Evolutionary conservation across 2,797 vertebrate species (phyloP), one percentile per base, ranked within the genome.

Genomic region (Cebuella pygmaea): DNA sequence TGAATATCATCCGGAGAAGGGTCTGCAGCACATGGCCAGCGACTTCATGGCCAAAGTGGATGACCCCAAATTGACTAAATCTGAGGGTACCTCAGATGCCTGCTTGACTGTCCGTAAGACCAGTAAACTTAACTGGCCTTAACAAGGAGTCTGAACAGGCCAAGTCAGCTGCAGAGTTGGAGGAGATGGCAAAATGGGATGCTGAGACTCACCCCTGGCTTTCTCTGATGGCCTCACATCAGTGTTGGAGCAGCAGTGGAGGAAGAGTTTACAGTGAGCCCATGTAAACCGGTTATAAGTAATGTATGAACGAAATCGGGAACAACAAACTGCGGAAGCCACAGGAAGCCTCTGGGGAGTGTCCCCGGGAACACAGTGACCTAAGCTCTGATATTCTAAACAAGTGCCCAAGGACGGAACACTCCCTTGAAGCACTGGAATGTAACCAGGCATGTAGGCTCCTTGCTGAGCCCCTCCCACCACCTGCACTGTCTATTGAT

Each of bases 141-240:
- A 99, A 99, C 85, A 98, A 99, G 10, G 99, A 99, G 97, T 99
- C 99, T 98, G 99, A 99, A 98, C 99, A 99, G 97, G 99, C 99
- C 97, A 99, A 99, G 98, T 99, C 99, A 82, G 99, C 99, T 46
- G 99, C 99, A 97, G 99, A 99, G 98, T 99, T 99, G 99, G 99
- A 99, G 98, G 99, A 99, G 98, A 99, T 99, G 99, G 99, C 99
- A 0, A 99, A 99, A 98, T 98, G 99, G 98, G 99, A 99, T 15
- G 99, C 99, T 30, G 99, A 99, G 97, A 99, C 99, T 91, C 99
- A 99, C 96, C 99, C 99, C n/a, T 99, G 99, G 99, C 99, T 99
- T 90, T 99, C 99, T 2, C 99, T 26, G 99, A 99, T 95, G 99
- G 99, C 97, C 98, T 99, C 92, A 99, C 99, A 39, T 98, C 99